Conservation (phyloP, 2,888 invertebrate genomes). For the Caenorhabditis sp. region DNA sequence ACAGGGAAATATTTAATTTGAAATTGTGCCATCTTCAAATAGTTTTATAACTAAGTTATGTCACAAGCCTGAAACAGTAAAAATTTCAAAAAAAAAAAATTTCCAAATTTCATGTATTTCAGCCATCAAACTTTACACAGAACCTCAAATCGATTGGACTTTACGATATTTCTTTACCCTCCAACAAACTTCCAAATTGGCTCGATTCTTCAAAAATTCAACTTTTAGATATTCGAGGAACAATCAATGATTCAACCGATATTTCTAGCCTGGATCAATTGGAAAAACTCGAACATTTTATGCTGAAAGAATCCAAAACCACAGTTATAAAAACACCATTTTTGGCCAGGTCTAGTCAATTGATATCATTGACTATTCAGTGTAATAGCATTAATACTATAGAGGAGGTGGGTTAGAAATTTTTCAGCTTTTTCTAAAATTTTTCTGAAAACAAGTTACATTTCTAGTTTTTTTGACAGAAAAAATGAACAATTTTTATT, state of each 20-base stretch:
- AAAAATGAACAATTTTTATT: too few species aligned
- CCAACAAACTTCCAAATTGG: neutral
- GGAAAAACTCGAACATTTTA: constrained; percentile 23
- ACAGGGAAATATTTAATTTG: too few species aligned
- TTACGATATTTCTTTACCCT: neutral
- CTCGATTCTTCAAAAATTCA: constrained; percentile 3
- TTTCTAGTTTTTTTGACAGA: too few species aligned
- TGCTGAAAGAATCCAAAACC: constrained; percentile 12
- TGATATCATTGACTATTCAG: constrained; percentile 25
- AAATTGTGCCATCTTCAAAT: too few species aligned
- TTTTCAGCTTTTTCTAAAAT: too few species aligned
- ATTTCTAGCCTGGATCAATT: constrained; percentile 12
- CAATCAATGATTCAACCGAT: constrained; percentile 8
- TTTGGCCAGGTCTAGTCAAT: constrained; percentile 8
- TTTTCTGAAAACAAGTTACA: too few species aligned
- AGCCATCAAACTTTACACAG: neutral
- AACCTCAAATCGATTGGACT: neutral
- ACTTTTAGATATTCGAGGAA: constrained; percentile 20
- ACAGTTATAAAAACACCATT: constrained; percentile 21
- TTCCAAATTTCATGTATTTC: neutral
- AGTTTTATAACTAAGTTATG: too few species aligned
- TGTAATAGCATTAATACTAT: constrained; percentile 23
- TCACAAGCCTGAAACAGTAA: too few species aligned
- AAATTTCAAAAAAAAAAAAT: neutral
- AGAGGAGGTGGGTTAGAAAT: neutral